Evolutionary conservation across 2,113 vertebrate species (phyloP).

Genomic region (Periophthalmus modestus): DNA sequence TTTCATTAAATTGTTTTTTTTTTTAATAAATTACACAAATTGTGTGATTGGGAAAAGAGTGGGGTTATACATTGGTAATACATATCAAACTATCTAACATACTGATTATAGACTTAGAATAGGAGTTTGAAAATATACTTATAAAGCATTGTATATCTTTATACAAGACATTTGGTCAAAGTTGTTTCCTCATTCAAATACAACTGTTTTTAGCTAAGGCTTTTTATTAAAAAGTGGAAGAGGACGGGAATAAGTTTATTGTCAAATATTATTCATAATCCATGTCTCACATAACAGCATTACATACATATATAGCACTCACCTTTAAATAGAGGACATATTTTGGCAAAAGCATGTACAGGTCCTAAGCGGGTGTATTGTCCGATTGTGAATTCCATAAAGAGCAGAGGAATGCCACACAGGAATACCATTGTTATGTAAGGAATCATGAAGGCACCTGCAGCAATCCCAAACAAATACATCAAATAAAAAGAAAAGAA

Average conservation of each 20-base stretch:
- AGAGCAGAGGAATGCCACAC: constrained; percentile 77
- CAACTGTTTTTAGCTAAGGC: background rate
- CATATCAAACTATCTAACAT: background rate
- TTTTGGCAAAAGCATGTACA: constrained; percentile 71
- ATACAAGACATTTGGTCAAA: background rate
- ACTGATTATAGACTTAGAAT: background rate
- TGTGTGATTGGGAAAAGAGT: background rate
- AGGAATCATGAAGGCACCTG: constrained; percentile 78
- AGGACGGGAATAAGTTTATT: background rate
- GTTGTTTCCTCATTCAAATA: background rate
- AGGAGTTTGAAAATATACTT: background rate
- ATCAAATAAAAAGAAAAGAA: background rate
- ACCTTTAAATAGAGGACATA: constrained; percentile 82
- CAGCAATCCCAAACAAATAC: background rate
- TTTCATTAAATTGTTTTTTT: background rate
- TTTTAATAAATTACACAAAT: background rate
- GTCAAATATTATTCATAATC: background rate
- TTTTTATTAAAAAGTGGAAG: background rate
- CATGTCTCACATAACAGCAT: background rate
- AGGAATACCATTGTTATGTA: constrained; percentile 75
- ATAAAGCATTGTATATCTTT: background rate
- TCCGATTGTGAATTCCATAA: constrained; percentile 76
- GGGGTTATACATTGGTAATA: background rate
- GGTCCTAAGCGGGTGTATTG: constrained; percentile 76
- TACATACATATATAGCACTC: constrained; percentile 31